Evolutionary conservation across 2,797 vertebrate genomes (phyloP), one percentile per base, ranked within the genome.

Genomic region (Varecia variegata): DNA sequence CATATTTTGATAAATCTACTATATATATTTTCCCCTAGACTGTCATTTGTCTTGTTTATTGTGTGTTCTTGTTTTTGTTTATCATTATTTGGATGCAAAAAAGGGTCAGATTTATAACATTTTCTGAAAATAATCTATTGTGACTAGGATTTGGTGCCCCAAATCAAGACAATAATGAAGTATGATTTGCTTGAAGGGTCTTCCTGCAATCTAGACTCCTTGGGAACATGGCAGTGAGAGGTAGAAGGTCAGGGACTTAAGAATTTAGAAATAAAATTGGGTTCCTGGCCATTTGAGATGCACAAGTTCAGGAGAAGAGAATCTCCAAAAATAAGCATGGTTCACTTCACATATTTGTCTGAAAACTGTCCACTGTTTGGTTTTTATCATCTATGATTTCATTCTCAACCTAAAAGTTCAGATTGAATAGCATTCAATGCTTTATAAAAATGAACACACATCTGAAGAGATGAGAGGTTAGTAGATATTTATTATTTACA

Each of bases 391-490:
- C 56, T 86, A 5, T 86, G 52, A 84, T 76, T 85, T 94, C 70
- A 45, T 94, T 73, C 35, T 95, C 62, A 94, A 56, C 27, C 27
- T 82, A 86, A 73, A 93, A 54, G 32, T 82, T 85, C 86, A 86
- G 27, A 79, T 17, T 70, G 25, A 91, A 74, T 47, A 95, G 15
- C 25, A 92, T 81, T 81, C 60, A 23, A 15, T 62, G 25, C n/a
- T 91, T 92, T 92, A 12, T 74, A 88, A 87, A 81, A 96, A 82
- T 40, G 60, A 91, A 45, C 88, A 83, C 17, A 40, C 74, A 45
- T 88, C 43, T 14, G 27, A 95, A 89, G 40, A 35, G 20, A 84
- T 56, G n/a, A 84, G 84, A 80, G 70, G 65, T 81, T 81, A 71
- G 83, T 67, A 67, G 52, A 52, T 50, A 23, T 89, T 60, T 91